These are phyloP conservation scores for Malachius bipustulatus DNA, from an alignment of 2,888 invertebrate genomes.

Conservation along the genomic window DNA sequence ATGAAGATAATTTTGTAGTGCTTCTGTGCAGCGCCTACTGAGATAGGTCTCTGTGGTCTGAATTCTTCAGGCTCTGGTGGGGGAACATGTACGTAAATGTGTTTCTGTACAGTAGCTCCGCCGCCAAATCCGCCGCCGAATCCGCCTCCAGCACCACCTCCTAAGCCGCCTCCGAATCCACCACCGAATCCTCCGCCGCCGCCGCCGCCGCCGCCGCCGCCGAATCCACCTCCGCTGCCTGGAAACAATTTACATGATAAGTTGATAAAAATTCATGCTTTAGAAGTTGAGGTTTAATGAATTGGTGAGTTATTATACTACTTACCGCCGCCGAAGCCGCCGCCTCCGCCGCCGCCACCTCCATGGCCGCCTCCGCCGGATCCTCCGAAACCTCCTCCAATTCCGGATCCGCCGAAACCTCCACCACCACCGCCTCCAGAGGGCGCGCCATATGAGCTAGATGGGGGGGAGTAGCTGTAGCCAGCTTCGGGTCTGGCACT, in stretches of 20 bases:
- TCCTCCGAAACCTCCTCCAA: slow-evolving; percentile 23
- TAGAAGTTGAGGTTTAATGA: no score
- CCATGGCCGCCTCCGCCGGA: slow-evolving; percentile 25
- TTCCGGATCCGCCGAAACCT: slow-evolving; percentile 21
- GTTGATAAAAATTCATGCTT: no score
- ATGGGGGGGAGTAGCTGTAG: slow-evolving; percentile 44
- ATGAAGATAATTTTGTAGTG: slow-evolving; percentile 91
- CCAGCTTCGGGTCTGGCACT: slow-evolving; percentile 52
- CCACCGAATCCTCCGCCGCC: slow-evolving; percentile 29
- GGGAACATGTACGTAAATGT: slow-evolving; percentile 83
- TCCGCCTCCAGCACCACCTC: slow-evolving; percentile 35
- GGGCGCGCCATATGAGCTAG: slow-evolving; percentile 35
- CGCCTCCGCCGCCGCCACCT: slow-evolving; percentile 24
- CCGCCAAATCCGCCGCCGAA: slow-evolving; percentile 39
- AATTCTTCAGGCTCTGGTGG: slow-evolving; percentile 75
- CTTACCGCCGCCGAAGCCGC: slow-evolving; percentile 21
- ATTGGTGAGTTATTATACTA: no score
- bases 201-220: slow-evolving; percentile 27
- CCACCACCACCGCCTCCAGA: slow-evolving; percentile 33
- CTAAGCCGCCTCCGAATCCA: slow-evolving; percentile 23
- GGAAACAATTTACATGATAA: neutral
- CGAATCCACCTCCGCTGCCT: slow-evolving; percentile 21
- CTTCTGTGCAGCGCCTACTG: slow-evolving; percentile 64
- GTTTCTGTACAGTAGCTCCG: slow-evolving; percentile 65
- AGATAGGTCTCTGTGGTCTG: slow-evolving; percentile 52